These are phyloP conservation scores for Falco biarmicus DNA, from an alignment of 2,797 vertebrate genomes.

Conservation along the genomic window DNA sequence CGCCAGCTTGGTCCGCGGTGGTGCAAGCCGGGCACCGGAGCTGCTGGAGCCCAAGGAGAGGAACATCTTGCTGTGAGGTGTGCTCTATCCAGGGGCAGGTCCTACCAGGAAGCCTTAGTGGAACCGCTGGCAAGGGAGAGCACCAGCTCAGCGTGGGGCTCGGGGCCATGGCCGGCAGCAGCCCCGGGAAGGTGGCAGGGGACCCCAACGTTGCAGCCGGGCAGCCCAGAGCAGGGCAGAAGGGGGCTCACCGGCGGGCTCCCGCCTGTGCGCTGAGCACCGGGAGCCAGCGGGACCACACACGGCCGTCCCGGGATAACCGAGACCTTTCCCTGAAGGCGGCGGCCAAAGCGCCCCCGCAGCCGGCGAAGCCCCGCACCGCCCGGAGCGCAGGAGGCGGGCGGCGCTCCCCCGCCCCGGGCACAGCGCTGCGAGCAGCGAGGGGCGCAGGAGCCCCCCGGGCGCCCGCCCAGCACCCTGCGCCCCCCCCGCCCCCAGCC, in stretches of 20 bases:
- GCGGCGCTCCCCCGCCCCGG: not conserved
- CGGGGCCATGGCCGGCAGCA: not conserved
- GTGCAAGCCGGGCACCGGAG: not conserved
- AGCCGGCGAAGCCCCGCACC: not conserved
- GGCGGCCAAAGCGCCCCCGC: not conserved
- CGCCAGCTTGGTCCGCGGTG: fast-evolving
- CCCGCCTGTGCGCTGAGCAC: not conserved
- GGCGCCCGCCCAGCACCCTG: not conserved
- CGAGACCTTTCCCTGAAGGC: not conserved
- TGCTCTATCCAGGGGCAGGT: not conserved
- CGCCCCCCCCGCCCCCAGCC: not conserved
- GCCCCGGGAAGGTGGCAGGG: not conserved
- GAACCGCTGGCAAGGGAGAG: not conserved
- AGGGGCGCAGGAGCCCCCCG: not conserved
- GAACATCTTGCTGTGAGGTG: not conserved
- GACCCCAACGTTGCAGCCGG: not conserved
- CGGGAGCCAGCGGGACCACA: not conserved
- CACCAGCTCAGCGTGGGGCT: not conserved
- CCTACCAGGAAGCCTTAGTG: not conserved
- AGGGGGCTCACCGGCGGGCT: not conserved
- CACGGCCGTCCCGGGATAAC: not conserved
- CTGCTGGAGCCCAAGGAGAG: not conserved
- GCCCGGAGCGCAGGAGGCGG: not conserved
- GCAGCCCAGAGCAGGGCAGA: not conserved
- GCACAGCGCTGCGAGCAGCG: not conserved